Evolutionary conservation across 2,888 invertebrate species (phyloP).

Genomic region (Dermolepida albohirtum): DNA sequence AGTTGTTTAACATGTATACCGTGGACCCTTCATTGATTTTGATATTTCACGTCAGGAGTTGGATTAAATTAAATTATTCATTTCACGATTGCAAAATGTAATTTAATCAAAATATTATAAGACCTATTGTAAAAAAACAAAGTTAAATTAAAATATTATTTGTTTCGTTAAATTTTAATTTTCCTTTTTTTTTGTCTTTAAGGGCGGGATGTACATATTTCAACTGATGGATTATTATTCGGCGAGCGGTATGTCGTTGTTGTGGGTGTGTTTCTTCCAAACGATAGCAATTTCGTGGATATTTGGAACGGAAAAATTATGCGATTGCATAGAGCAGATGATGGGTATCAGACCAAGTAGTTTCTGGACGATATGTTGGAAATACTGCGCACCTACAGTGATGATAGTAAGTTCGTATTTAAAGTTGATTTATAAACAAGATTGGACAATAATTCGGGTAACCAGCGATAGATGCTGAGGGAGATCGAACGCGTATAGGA

Average conservation of each 20-base stretch:
- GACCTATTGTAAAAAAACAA: too few species aligned
- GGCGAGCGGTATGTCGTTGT: slow-evolving; percentile 70
- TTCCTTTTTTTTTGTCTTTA: slow-evolving; percentile 51
- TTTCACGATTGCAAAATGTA: too few species aligned
- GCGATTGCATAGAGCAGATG: slow-evolving; percentile 74
- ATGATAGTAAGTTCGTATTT: slow-evolving; percentile 70
- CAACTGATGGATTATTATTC: slow-evolving; percentile 85
- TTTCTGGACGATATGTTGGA: slow-evolving; percentile 73
- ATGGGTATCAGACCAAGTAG: slow-evolving; percentile 69
- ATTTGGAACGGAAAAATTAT: slow-evolving; percentile 70
- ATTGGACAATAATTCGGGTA: too few species aligned
- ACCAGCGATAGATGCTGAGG: too few species aligned
- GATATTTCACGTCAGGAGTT: too few species aligned
- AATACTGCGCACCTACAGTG: slow-evolving; percentile 70
- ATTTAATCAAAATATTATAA: too few species aligned
- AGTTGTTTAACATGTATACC: too few species aligned
- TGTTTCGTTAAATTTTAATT: slow-evolving; percentile 8
- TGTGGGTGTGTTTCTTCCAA: slow-evolving; percentile 74
- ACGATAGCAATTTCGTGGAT: slow-evolving; percentile 72
- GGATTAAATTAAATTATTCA: too few species aligned
- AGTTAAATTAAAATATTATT: too few species aligned
- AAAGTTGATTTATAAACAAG: too few species aligned
- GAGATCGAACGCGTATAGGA: too few species aligned
- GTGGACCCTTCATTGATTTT: too few species aligned
- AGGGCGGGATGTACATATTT: slow-evolving; percentile 92